Evolutionary conservation across 1,140 invertebrate species (phyloP).

Genomic region (Zeugodacus cucurbitae): DNA sequence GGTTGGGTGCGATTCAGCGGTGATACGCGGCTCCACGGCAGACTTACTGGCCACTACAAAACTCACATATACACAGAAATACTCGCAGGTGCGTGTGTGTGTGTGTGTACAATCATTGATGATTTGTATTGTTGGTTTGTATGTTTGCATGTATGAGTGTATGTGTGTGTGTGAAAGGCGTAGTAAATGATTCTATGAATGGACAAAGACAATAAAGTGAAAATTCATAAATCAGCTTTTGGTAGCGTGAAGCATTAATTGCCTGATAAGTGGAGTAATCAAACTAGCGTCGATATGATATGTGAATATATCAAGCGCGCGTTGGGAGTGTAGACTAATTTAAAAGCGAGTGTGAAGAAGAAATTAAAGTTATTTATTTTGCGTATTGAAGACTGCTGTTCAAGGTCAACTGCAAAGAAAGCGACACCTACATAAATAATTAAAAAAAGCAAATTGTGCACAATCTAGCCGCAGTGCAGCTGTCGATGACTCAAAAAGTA

Average conservation of each 20-base stretch:
- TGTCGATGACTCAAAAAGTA: no score
- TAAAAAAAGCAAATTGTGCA: no score
- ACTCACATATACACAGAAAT: background rate
- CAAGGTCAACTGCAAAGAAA: no score
- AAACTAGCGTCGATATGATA: background rate
- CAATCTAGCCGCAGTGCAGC: no score
- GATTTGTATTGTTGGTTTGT: background rate
- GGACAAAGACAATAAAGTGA: background rate
- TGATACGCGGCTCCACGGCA: background rate
- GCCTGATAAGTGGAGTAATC: background rate
- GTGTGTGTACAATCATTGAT: background rate
- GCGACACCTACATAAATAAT: no score
- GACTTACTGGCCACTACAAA: background rate
- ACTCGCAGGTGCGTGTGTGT: background rate
- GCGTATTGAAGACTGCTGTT: no score
- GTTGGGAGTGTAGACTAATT: background rate
- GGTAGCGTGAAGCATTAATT: background rate
- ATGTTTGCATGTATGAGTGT: background rate
- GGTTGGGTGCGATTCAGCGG: background rate
- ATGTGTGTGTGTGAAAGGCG: background rate
- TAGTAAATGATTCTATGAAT: background rate
- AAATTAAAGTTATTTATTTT: no score
- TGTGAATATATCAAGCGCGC: background rate
- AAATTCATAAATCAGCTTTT: background rate
- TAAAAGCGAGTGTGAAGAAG: no score